Evolutionary conservation across 2,888 invertebrate species (phyloP).

Genomic region (Cylindroiulus punctatus): DNA sequence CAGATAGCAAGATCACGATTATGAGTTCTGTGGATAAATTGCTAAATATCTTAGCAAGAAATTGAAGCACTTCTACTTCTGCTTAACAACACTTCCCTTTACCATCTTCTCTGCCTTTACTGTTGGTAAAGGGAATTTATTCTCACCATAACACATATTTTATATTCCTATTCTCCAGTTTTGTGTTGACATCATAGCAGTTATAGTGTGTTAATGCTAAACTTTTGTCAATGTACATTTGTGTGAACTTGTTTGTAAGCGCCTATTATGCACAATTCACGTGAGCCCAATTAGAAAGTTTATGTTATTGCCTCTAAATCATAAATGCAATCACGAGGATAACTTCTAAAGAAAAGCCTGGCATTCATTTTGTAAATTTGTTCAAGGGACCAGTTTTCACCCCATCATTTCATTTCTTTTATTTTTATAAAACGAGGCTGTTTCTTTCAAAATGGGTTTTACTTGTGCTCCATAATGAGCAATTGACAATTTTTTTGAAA

Average conservation of each 20-base stretch:
- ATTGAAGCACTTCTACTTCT: not conserved
- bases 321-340: constrained; percentile 3
- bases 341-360: not conserved
- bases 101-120: constrained; percentile 11
- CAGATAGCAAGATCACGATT: not conserved
- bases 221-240: not conserved
- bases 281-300: not conserved
- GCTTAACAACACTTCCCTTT: constrained; percentile 3
- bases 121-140: constrained; percentile 20
- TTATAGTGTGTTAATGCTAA: not conserved
- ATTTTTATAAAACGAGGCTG: constrained; percentile 30
- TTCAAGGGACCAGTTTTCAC: constrained; percentile 34
- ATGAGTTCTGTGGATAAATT: not conserved
- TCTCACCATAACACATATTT: constrained; percentile 25
- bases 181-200: not conserved
- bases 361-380: constrained; percentile 39
- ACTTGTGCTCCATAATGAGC: not conserved
- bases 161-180: not conserved
- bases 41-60: constrained; percentile 11
- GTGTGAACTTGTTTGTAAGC: constrained; percentile 8
- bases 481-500: not conserved
- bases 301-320: not conserved
- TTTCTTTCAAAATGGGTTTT: not conserved
- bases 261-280: constrained; percentile 12
- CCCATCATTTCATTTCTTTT: constrained; percentile 43